Base-by-base conservation (phyloP, 2,888 invertebrate genomes). In the Deilephila elpenor region DNA sequence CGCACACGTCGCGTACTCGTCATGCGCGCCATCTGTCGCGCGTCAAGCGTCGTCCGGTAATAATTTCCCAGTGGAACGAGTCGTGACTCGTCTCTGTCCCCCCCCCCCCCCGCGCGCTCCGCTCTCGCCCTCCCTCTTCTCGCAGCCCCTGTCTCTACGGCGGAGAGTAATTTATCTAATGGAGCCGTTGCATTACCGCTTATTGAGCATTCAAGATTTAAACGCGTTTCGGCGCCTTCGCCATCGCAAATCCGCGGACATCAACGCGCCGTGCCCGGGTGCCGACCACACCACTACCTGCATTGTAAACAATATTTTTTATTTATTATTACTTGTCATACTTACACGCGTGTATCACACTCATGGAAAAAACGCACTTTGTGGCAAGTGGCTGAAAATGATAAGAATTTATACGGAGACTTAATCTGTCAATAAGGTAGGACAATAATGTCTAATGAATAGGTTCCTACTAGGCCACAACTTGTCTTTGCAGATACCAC, bases 201-300 rank as follows among this genome's bases (percentile, higher is more conserved):
- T 44, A 51, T 67, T 44, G 67, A 67, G 44, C 67, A 67, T 67
- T 67, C 81, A 79, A 80, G 78, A 77, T 74, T 72, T 67, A 51
- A 44, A 44, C 44, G 67, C 53, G 53, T 3, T 19, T 53, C 53
- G 53, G 5, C 53, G 53, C 19, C 17, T 17, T 19, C 53, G 19
- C 53, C 19, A 53, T 19, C 53, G 53, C 8, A 37, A 37, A 7
- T 53, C 3, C 14, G 19, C 19, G 19, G 53, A 53, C 19, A 19
- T 5, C 53, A 5, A 19, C 37, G 37, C 37, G 37, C 37, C 7
- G 8, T 11, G 8, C 37, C 11, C 37, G 37, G 8, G 7, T 7
- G 37, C 37, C 37, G 7, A 37, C 8, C 34, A 6, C 34, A 6
- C 34, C 34, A 34, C 34, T 34, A 3, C 3, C 6, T 34, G 3